A percentile compares a stretch with the other conserved stretches of the same genome.
phyloP scores from a whole-genome alignment of 2,113 vertebrate genomes.

The Ammodytes marinus region DNA sequence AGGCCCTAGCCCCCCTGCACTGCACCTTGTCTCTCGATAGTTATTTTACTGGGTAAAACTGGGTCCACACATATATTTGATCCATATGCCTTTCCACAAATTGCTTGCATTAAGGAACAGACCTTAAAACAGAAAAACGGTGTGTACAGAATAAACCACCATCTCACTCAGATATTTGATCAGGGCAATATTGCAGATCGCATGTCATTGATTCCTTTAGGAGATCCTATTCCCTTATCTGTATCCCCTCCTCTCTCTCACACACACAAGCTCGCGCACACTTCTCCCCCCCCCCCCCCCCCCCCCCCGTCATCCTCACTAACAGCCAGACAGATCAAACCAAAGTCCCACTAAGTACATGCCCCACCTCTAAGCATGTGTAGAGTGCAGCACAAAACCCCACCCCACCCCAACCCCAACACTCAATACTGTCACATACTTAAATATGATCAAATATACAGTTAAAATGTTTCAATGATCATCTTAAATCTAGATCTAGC shows the following conservation, averaged over 20 bases:
- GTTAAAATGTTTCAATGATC: background rate
- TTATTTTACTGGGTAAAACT: slow-evolving; percentile 6
- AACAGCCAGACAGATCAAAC: slow-evolving; percentile 40
- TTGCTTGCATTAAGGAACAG: background rate
- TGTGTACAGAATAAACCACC: slow-evolving; percentile 1
- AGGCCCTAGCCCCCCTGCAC: background rate
- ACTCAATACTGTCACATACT: background rate
- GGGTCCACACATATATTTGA: background rate
- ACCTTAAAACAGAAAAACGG: slow-evolving; percentile 9
- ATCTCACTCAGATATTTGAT: slow-evolving; percentile 23
- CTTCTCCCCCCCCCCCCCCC: background rate
- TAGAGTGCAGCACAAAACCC: background rate
- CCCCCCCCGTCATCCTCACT: background rate
- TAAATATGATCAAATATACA: background rate
- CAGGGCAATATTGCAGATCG: slow-evolving; percentile 12
- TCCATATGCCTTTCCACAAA: background rate
- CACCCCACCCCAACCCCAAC: too few relatives aligned
- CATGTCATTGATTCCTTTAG: slow-evolving; percentile 28
- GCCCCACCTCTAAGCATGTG: slow-evolving; percentile 29
- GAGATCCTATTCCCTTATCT: slow-evolving; percentile 13
- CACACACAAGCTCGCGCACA: slow-evolving; percentile 5
- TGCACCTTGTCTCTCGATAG: background rate
- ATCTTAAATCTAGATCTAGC: background rate
- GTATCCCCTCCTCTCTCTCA: background rate
- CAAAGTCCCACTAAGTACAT: slow-evolving; percentile 56